These are phyloP conservation scores for Magallana nippona DNA, from an alignment of 2,888 invertebrate species.

Conservation along the genomic window DNA sequence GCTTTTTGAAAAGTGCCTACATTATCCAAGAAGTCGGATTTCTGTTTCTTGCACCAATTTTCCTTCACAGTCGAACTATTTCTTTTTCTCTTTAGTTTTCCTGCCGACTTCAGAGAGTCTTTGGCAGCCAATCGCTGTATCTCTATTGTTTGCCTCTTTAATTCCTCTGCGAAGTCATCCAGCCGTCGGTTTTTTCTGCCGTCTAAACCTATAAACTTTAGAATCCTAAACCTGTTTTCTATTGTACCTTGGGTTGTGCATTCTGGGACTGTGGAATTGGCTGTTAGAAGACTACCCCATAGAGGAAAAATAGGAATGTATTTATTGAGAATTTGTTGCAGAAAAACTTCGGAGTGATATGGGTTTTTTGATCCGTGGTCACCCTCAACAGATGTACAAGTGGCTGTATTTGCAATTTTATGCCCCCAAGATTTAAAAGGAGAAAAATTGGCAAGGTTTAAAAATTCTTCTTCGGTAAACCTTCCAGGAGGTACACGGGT, in stretches of 20 bases:
- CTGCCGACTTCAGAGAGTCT: neutral
- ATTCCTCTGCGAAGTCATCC: neutral
- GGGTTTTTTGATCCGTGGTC: neutral
- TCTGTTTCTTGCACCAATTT: neutral
- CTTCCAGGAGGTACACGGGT: neutral
- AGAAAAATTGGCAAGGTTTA: neutral
- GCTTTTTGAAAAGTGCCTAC: neutral
- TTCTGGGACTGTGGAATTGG: neutral
- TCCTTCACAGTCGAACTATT: neutral
- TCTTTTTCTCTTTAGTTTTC: neutral
- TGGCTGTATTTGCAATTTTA: neutral
- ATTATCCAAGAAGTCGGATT: neutral
- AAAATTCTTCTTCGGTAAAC: slow-evolving; percentile 31
- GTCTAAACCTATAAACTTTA: neutral
- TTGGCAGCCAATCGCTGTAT: neutral
- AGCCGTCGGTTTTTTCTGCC: neutral
- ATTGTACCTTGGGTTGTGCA: neutral
- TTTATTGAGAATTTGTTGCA: neutral
- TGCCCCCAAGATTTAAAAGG: slow-evolving; percentile 16
- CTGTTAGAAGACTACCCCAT: neutral
- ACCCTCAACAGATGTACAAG: neutral
- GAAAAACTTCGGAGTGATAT: neutral
- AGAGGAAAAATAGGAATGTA: slow-evolving; percentile 23
- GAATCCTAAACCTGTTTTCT: neutral
- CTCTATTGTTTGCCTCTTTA: neutral